phyloP scores from a whole-genome alignment of 2,113 vertebrate species.

The Laticauda laticaudata region DNA sequence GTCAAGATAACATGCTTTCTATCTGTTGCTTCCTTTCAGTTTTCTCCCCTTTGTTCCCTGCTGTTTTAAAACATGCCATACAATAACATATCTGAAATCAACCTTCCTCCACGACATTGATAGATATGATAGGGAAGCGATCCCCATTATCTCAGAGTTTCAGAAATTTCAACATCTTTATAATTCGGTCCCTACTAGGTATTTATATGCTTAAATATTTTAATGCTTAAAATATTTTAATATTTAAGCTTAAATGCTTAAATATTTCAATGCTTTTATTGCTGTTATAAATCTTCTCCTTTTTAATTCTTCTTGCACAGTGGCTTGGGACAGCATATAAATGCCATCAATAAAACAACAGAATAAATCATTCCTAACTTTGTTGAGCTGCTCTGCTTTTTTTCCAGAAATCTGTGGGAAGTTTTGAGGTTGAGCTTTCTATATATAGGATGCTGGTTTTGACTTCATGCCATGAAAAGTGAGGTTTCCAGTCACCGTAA shows the following conservation, averaged over 20 bases:
- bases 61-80: neutral
- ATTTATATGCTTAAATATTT: neutral
- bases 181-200: neutral
- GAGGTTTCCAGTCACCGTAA: too few species aligned
- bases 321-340: neutral
- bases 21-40: neutral
- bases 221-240: neutral
- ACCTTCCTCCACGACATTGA: neutral
- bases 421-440: neutral
- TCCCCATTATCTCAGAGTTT: neutral
- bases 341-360: neutral
- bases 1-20: neutral
- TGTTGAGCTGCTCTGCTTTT: neutral
- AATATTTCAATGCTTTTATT: neutral
- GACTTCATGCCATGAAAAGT: neutral
- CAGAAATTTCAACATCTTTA: neutral
- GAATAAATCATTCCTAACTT: neutral
- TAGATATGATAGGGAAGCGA: neutral
- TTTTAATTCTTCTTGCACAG: neutral
- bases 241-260: neutral
- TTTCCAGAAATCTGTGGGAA: neutral
- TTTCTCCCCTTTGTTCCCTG: neutral
- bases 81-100: neutral
- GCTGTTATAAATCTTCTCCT: neutral
- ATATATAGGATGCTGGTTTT: neutral